Base-by-base conservation (phyloP, 1,140 invertebrate species). In the Linepithema humile region DNA sequence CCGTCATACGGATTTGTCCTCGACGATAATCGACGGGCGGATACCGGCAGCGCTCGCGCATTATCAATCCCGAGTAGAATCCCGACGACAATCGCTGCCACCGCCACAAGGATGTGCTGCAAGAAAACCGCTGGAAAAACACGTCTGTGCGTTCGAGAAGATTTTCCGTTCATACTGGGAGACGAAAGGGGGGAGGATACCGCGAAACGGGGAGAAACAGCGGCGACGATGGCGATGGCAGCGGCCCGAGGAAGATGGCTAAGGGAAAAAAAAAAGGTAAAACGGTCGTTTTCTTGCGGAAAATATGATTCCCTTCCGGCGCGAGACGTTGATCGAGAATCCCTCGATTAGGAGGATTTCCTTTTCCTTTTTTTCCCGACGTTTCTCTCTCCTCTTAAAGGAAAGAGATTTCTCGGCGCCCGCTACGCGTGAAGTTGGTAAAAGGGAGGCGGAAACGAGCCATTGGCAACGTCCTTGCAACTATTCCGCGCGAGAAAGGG, bases 221-320 rank as follows among this genome's bases (percentile, higher is more conserved):
- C 59, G 75, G 69, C 29, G 20, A 35, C 55, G 62, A n/a, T n/a
- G 3, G 12, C n/a, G 69, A 12, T 9, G 5, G n/a, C 65, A 60
- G 26, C 40, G 10, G 48, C 23, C 64, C 48, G 48, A 74, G 55
- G 75, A 73, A 57, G 48, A 83, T 64, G 53, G 29, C 10, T 15
- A 17, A n/a, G n/a, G n/a, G n/a, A n/a, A n/a, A n/a, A n/a, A 88
- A 87, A 86, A 85, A 84, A 57, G 23, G 59, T 5, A 73, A 85
- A 89, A 53, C 75, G 83, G 69, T 88, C 83, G 83, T 88, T 90
- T 88, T 62, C 72, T 77, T 82, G 89, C 60, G 87, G 88, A 91
- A 93, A 93, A 93, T 93, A 93, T 92, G 91, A 93, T 93, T 92
- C 91, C 85, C 82, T 93, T 92, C 92, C 92, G 92, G 87, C 67